Base-by-base conservation (phyloP, 2,888 invertebrate genomes). In the Baronia brevicornis region DNA sequence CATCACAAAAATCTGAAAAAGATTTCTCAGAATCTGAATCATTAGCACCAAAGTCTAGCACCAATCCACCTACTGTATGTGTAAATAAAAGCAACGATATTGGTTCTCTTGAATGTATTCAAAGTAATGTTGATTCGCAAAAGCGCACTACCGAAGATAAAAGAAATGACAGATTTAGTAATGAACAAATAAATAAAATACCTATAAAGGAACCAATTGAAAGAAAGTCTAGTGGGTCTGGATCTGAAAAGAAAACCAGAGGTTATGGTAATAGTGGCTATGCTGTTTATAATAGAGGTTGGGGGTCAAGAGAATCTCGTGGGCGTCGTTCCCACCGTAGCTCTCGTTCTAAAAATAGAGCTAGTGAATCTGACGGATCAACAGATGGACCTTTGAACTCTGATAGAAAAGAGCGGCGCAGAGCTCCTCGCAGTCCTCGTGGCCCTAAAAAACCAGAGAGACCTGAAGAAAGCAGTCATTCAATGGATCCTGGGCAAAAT, bases 361-460 rank as follows among this genome's bases (percentile, higher is more conserved):
- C 80, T 7, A 91, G 91, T 6, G 93, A 93, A 57, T 92, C 92
- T 0, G 93, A 93, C 51, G 89, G 89, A 18, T 91, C 92, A 10
- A 90, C 89, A 2, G 93, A 93, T 40, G 91, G 91, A 43, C 79
- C 88, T 11, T 87, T 85, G 11, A 85, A 84, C 27, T 38, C 53
- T 47, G 88, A 49, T 63, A 87, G 52, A 68, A 89, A 63, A 74
- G 86, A 66, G 67, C 75, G 60, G 67, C 88, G 84, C 61, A 87
- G 74, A 64, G 88, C 64, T 48, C 87, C 65, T 40, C 82, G 69
- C 28, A 78, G 69, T 45, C 88, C 84, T 34, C 86, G 80, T 43
- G 89, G 79, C 51, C 87, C 71, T 51, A 88, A 90, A 33, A 89
- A 90, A 54, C 84, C 87, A 2, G 89, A 89, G 9, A 85, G 87